phyloP scores from a whole-genome alignment of 2,113 vertebrate species.

The Apodemus speciosus region DNA sequence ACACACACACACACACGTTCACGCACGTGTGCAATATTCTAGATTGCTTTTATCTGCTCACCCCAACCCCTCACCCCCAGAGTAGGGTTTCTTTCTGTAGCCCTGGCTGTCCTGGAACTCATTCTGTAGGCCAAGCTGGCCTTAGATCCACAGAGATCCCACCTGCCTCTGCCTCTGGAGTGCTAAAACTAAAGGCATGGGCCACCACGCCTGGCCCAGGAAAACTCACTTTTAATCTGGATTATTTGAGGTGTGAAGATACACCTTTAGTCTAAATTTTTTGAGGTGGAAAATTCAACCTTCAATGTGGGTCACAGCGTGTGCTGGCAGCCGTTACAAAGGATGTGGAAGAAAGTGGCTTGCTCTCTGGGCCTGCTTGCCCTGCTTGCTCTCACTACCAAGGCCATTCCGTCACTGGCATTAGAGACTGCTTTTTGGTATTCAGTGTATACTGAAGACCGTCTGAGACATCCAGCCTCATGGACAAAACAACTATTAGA shows the following conservation, averaged over 20 bases:
- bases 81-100: background rate
- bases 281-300: background rate
- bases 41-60: background rate
- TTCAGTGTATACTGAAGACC: background rate
- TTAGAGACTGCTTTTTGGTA: background rate
- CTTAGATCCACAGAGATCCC: background rate
- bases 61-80: background rate
- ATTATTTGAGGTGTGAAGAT: background rate
- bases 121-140: background rate
- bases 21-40: background rate
- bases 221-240: background rate
- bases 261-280: background rate
- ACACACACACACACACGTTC: background rate
- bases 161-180: background rate
- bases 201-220: background rate
- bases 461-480: background rate
- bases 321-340: background rate
- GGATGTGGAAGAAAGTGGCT: background rate
- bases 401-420: background rate
- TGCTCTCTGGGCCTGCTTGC: background rate
- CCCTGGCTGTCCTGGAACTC: background rate
- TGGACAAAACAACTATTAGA: background rate
- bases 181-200: background rate
- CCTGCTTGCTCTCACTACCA: background rate
- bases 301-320: background rate